These are phyloP conservation scores for Oncorhynchus masou DNA, from an alignment of 2,113 vertebrate species.

Conservation along the genomic window DNA sequence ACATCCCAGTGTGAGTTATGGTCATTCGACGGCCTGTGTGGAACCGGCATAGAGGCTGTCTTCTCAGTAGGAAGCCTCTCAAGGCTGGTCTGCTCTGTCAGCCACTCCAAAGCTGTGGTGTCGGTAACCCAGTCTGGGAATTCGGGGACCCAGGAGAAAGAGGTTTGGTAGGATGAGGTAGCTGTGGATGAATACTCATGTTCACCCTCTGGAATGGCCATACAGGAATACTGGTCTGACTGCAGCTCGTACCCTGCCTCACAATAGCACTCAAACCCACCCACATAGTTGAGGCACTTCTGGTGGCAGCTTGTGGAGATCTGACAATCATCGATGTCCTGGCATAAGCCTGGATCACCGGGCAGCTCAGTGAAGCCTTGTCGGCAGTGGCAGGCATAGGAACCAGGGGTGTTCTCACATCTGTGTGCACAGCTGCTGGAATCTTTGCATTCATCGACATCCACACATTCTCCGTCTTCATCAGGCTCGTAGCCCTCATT, in stretches of 20 bases:
- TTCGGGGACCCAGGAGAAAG: slow-evolving; percentile 1
- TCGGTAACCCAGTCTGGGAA: too few relatives aligned
- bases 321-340: slow-evolving; percentile 83
- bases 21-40: slow-evolving; percentile 45
- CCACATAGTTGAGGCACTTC: slow-evolving; percentile 81
- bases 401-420: slow-evolving; percentile 79
- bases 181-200: slow-evolving; percentile 47
- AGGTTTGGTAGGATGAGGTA: slow-evolving; percentile 39
- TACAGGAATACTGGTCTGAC: slow-evolving; percentile 75
- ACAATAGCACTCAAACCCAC: slow-evolving; percentile 84
- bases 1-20: slow-evolving; percentile 56
- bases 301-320: slow-evolving; percentile 79
- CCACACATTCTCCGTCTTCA: slow-evolving; percentile 71
- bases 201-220: slow-evolving; percentile 49
- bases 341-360: slow-evolving; percentile 62
- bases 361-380: slow-evolving; percentile 67
- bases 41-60: slow-evolving; percentile 30
- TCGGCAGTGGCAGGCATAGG: slow-evolving; percentile 78
- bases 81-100: too few relatives aligned
- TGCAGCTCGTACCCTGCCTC: slow-evolving; percentile 77
- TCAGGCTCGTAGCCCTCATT: slow-evolving; percentile 72
- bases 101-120: background rate
- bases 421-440: slow-evolving; percentile 75
- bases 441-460: slow-evolving; percentile 78
- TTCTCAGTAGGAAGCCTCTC: slow-evolving; percentile 10